Percentiles rank a stretch among this genome's conserved stretches.
Evolutionary conservation across 2,113 vertebrate species (phyloP).

Genomic region (Microtus oregoni): DNA sequence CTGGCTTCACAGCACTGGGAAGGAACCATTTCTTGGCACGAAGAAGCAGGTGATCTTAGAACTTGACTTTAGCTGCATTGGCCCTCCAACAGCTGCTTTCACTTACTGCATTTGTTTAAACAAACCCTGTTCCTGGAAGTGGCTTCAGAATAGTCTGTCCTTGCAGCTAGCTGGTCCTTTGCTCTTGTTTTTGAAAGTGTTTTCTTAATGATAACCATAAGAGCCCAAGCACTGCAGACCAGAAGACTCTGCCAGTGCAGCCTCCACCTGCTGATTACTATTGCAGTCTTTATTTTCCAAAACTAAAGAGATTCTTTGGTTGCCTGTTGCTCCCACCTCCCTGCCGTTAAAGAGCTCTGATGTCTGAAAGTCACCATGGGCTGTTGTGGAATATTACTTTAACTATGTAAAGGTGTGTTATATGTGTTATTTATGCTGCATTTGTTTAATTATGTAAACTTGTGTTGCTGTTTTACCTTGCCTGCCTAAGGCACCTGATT

Average conservation of each 20-base stretch:
- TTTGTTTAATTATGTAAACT: not conserved
- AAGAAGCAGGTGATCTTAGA: slow-evolving; percentile 71
- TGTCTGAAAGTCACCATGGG: not conserved
- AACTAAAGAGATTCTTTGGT: slow-evolving; percentile 29
- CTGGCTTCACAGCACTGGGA: slow-evolving; percentile 17
- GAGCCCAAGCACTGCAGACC: not conserved
- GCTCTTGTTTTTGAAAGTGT: slow-evolving; percentile 79
- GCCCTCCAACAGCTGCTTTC: slow-evolving; percentile 86
- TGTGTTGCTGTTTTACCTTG: too few species aligned
- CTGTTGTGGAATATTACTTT: not conserved
- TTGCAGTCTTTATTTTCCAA: not conserved
- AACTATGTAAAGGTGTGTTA: not conserved
- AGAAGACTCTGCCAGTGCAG: slow-evolving; percentile 23
- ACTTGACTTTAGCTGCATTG: slow-evolving; percentile 79
- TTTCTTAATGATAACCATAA: slow-evolving; percentile 68
- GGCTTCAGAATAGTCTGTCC: slow-evolving; percentile 85
- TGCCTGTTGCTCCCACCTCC: not conserved
- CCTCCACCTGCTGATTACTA: not conserved
- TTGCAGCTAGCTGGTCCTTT: slow-evolving; percentile 79
- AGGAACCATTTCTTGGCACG: slow-evolving; percentile 49
- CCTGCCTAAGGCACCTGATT: too few species aligned
- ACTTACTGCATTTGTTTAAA: slow-evolving; percentile 88
- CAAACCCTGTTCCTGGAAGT: slow-evolving; percentile 87
- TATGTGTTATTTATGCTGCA: not conserved
- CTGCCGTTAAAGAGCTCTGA: not conserved